phyloP scores from a whole-genome alignment of 1,140 invertebrate genomes.

The Lordiphosa clarofinis region DNA sequence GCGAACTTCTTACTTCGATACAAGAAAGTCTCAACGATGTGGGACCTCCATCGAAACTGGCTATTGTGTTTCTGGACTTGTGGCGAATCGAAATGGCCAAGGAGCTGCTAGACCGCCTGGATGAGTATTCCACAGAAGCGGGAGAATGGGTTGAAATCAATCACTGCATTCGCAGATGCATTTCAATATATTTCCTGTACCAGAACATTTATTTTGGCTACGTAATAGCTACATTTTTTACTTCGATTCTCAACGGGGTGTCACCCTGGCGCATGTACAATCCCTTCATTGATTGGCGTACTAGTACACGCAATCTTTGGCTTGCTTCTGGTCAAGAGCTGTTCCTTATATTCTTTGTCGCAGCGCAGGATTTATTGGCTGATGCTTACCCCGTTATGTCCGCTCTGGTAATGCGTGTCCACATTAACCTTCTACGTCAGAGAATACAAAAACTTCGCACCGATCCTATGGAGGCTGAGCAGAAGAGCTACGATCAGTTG shows the following conservation, averaged over 20 bases:
- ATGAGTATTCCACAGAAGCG: slow-evolving; percentile 15
- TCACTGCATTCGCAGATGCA: slow-evolving; percentile 23
- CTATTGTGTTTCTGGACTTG: neutral
- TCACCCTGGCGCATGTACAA: slow-evolving; percentile 40
- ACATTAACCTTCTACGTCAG: slow-evolving; percentile 17
- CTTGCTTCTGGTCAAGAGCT: slow-evolving; percentile 12
- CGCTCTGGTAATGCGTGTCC: slow-evolving; percentile 18
- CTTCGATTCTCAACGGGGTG: neutral
- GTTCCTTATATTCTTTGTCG: slow-evolving; percentile 6
- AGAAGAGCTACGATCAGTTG: slow-evolving; percentile 27
- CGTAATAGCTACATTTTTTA: slow-evolving; percentile 11
- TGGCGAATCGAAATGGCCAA: slow-evolving; percentile 20
- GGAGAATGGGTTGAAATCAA: slow-evolving; percentile 29
- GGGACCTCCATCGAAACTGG: slow-evolving; percentile 18
- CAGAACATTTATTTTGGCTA: slow-evolving; percentile 23
- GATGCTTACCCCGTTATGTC: slow-evolving; percentile 32
- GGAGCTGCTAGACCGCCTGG: slow-evolving; percentile 16
- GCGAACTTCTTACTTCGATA: slow-evolving; percentile 31
- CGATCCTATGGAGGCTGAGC: slow-evolving; percentile 12
- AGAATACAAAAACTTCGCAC: slow-evolving; percentile 31
- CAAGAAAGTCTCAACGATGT: slow-evolving; percentile 33
- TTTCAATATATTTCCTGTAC: slow-evolving; percentile 28
- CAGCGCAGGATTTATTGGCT: slow-evolving; percentile 10
- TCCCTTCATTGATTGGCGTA: slow-evolving; percentile 33
- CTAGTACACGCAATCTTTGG: slow-evolving; percentile 12